Evolutionary conservation across 35 echinoderm and acorn worm species (phyloP).

Genomic region (Lytechinus variegatus): DNA sequence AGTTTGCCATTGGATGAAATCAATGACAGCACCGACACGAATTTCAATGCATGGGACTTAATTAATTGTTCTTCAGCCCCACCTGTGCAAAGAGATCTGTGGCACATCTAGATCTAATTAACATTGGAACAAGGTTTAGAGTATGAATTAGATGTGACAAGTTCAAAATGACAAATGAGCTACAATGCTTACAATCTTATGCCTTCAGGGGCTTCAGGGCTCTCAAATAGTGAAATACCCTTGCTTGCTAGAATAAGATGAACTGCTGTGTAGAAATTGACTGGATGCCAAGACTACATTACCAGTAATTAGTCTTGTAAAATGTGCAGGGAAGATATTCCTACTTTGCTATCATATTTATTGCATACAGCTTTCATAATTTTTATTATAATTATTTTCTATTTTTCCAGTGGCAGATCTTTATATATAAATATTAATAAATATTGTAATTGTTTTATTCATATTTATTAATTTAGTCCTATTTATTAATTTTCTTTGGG

Average conservation of each 20-base stretch:
- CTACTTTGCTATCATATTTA: too few species aligned
- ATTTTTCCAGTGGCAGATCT: too few species aligned
- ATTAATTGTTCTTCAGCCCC: neutral
- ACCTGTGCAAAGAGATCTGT: neutral
- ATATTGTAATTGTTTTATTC: too few species aligned
- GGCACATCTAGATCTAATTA: neutral
- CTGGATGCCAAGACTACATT: neutral
- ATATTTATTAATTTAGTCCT: too few species aligned
- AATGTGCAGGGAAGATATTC: too few species aligned
- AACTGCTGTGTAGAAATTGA: neutral
- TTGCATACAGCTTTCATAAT: too few species aligned
- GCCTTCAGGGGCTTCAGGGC: neutral
- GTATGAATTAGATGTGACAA: conserved; percentile 5
- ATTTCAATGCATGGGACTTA: neutral
- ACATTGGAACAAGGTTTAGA: conserved; percentile 1
- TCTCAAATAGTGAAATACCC: neutral
- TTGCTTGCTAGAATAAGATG: neutral
- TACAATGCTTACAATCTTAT: neutral
- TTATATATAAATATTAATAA: too few species aligned
- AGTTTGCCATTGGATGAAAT: neutral
- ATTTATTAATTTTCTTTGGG: too few species aligned
- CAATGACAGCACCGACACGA: neutral
- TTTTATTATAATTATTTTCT: too few species aligned
- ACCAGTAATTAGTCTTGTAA: too few species aligned
- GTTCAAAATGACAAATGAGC: neutral